These are phyloP conservation scores for Cephalopterus ornatus DNA, from an alignment of 2,113 vertebrate genomes.

Conservation along the genomic window DNA sequence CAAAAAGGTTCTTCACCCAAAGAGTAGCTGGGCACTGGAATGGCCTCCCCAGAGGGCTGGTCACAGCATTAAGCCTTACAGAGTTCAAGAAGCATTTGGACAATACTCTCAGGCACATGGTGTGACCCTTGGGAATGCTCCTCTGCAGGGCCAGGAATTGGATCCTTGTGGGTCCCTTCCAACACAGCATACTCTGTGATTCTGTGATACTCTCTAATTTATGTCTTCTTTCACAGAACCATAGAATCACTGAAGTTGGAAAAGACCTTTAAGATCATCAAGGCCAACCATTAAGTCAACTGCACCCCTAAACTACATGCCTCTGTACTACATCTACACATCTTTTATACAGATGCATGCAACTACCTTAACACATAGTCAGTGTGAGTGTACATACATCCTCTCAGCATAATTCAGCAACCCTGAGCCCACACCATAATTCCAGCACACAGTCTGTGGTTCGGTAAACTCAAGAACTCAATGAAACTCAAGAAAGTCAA, in stretches of 20 bases:
- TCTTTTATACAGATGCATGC: background rate
- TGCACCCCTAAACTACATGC: background rate
- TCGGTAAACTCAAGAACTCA: background rate
- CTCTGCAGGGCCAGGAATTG: background rate
- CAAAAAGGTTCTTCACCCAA: background rate
- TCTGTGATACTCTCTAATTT: background rate
- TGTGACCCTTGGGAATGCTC: background rate
- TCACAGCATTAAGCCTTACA: background rate
- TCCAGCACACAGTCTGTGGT: accelerated
- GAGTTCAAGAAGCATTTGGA: background rate
- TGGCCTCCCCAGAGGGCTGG: background rate
- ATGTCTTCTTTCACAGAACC: background rate
- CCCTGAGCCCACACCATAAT: background rate
- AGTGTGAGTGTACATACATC: accelerated
- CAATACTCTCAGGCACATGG: background rate
- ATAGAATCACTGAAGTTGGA: background rate
- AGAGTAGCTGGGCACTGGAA: background rate
- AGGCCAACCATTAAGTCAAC: background rate
- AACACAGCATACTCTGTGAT: background rate
- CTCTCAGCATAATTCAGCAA: background rate
- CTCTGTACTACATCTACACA: background rate
- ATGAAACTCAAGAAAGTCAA: background rate
- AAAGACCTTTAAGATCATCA: background rate
- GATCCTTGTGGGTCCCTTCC: background rate
- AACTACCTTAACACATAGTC: background rate